phyloP scores from a whole-genome alignment of 2,888 invertebrate genomes.

The Luffia ferchaultella region DNA sequence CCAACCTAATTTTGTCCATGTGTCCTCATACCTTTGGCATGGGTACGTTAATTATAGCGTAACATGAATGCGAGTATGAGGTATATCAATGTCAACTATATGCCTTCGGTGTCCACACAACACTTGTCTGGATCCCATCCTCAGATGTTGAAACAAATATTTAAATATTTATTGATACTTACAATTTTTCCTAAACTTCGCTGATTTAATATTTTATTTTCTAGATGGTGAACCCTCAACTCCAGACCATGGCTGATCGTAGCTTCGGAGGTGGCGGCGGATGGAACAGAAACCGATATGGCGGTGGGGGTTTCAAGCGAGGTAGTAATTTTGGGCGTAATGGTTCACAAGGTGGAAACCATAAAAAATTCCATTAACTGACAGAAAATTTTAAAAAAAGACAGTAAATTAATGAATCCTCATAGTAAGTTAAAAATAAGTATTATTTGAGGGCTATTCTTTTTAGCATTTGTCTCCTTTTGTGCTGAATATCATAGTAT shows the following conservation, averaged over 20 bases:
- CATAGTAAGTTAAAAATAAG: too few species aligned
- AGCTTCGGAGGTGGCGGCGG: slow-evolving; percentile 70
- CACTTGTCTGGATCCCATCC: slow-evolving; percentile 78
- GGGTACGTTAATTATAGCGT: slow-evolving; percentile 71
- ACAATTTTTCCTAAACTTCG: slow-evolving; percentile 9
- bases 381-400: too few species aligned
- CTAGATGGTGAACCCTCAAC: slow-evolving; percentile 84
- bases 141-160: slow-evolving; percentile 69
- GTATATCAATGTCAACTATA: slow-evolving; percentile 71
- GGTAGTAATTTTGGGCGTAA: slow-evolving; percentile 45
- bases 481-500: background rate
- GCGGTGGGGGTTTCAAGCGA: slow-evolving; percentile 56
- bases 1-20: too few species aligned
- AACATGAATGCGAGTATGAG: slow-evolving; percentile 81
- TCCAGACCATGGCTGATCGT: slow-evolving; percentile 79
- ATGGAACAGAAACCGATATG: slow-evolving; percentile 62
- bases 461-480: too few species aligned
- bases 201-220: slow-evolving; percentile 15
- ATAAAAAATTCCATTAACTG: background rate
- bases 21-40: slow-evolving; percentile 80
- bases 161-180: background rate
- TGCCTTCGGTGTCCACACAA: slow-evolving; percentile 83
- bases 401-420: too few species aligned
- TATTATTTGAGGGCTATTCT: too few species aligned
- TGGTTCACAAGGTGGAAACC: background rate